Base-by-base conservation (phyloP, 2,888 invertebrate genomes). In the Rhaphigaster nebulosa region DNA sequence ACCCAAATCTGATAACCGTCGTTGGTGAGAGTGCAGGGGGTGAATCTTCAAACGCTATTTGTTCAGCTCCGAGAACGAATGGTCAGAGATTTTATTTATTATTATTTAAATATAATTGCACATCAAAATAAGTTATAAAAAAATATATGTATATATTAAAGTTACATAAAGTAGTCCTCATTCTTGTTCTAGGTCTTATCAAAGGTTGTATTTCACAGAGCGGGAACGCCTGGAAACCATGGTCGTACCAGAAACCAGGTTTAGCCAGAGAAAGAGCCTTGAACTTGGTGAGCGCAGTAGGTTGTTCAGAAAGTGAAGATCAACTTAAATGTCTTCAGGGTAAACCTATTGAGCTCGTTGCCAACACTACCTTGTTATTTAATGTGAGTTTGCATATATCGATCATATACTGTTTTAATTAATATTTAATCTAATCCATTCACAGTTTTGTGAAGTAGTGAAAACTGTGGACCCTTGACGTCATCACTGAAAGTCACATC, bases 111-210 rank as follows among this genome's bases (percentile, higher is more conserved):
- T n/a, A n/a, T n/a, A n/a, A n/a, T n/a, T n/a, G n/a, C n/a, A n/a
- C n/a, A n/a, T n/a, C n/a, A n/a, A n/a, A n/a, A n/a, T n/a, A n/a
- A n/a, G n/a, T n/a, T n/a, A n/a, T n/a, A n/a, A n/a, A n/a, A n/a
- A n/a, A n/a, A n/a, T n/a, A n/a, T n/a, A n/a, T n/a, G n/a, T n/a
- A n/a, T n/a, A n/a, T n/a, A n/a, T n/a, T n/a, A n/a, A n/a, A n/a
- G n/a, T n/a, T n/a, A n/a, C n/a, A n/a, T n/a, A n/a, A n/a, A n/a
- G n/a, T n/a, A n/a, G n/a, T n/a, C n/a, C n/a, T n/a, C n/a, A n/a
- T 65, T 65, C 10, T 29, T 76, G 20, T 84, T 84, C 12, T 13
- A 84, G 84, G 84, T 45, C 84, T 84, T 8, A 84, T 84, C 84
- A 84, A 84, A 45, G 84, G 45, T 23, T 84, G 84, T n/a, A n/a